phyloP scores from a whole-genome alignment of 2,797 vertebrate genomes.

The Rhabdomys pumilio region DNA sequence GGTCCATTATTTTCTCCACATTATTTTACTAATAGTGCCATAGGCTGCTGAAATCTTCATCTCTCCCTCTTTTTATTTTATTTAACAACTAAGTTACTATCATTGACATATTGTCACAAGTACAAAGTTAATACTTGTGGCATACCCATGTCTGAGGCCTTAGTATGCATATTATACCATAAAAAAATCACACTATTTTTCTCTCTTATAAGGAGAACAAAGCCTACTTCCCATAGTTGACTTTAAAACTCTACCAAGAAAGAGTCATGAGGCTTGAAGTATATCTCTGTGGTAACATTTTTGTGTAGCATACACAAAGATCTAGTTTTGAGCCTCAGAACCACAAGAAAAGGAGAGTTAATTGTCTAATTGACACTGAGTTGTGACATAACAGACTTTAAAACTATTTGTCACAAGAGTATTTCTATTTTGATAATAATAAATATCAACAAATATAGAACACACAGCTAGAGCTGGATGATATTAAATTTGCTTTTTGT shows the following conservation, averaged over 20 bases:
- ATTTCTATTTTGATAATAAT: not conserved
- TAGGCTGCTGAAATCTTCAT: not conserved
- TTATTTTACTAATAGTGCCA: not conserved
- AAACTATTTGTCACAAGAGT: slow-evolving; percentile 15
- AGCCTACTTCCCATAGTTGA: not conserved
- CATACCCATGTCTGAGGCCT: not conserved
- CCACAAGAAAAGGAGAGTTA: not conserved
- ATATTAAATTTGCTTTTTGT: not conserved
- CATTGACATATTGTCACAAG: slow-evolving; percentile 37
- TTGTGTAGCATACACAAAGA: not conserved
- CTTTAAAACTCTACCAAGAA: not conserved
- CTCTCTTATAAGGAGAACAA: not conserved
- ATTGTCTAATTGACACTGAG: not conserved
- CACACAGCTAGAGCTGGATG: not conserved
- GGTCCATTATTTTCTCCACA: not conserved
- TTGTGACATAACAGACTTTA: slow-evolving; percentile 55
- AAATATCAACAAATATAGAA: slow-evolving; percentile 21
- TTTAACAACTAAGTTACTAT: slow-evolving; percentile 31
- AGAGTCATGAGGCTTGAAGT: not conserved
- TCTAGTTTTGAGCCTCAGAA: not conserved
- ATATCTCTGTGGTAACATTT: not conserved
- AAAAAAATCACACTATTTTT: not conserved
- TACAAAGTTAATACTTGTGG: not conserved
- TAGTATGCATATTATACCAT: not conserved
- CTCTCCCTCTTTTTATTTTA: slow-evolving; percentile 46